phyloP scores from a whole-genome alignment of 2,113 vertebrate genomes.

The Eurypyga helias region DNA sequence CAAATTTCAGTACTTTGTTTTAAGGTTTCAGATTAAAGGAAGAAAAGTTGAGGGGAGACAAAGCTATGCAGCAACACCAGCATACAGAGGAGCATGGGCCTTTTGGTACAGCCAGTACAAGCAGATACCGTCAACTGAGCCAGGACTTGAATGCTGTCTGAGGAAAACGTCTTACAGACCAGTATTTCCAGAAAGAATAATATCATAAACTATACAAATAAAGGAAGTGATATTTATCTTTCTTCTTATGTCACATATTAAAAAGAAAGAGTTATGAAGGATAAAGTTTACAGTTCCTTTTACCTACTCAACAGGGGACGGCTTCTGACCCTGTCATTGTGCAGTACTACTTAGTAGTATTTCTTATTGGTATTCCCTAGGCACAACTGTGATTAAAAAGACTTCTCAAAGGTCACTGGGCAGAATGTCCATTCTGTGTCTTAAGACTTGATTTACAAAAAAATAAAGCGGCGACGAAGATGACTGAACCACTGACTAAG shows the following conservation, averaged over 20 bases:
- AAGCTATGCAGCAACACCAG: background rate
- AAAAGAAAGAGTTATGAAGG: constrained; percentile 60
- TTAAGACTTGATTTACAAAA: constrained; percentile 25
- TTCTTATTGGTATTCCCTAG: constrained; percentile 31
- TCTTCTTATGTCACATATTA: constrained; percentile 40
- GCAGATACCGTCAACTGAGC: background rate
- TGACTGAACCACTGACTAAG: background rate
- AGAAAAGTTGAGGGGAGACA: background rate
- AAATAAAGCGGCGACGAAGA: background rate
- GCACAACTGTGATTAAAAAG: constrained; percentile 45
- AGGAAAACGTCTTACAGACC: background rate
- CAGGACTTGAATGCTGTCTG: background rate
- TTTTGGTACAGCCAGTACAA: background rate
- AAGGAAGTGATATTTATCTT: constrained; percentile 51
- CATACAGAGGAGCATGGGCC: background rate
- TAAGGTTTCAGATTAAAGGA: constrained; percentile 46
- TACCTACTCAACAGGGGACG: background rate
- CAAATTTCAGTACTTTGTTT: constrained; percentile 54
- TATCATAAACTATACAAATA: constrained; percentile 47
- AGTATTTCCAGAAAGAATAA: constrained; percentile 22
- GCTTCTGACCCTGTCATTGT: background rate
- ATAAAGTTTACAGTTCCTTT: constrained; percentile 34
- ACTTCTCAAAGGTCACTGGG: constrained; percentile 46
- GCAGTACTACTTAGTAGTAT: background rate
- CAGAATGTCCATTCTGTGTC: background rate